Evolutionary conservation across 2,797 vertebrate species (phyloP).

Genomic region (Labeo calbasu): DNA sequence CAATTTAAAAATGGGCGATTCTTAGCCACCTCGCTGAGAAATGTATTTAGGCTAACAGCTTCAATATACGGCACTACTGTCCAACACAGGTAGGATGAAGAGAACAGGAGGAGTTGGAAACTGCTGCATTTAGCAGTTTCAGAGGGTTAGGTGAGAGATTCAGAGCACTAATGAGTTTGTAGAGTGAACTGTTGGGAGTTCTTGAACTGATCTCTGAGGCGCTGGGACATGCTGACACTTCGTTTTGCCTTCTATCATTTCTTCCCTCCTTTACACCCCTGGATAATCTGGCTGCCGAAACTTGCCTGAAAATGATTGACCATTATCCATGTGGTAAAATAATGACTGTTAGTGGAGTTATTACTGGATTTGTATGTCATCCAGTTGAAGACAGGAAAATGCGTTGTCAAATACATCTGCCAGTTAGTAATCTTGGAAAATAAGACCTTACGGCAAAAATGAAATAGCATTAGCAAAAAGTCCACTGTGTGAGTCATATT

Average conservation of each 20-base stretch:
- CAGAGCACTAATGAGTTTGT: conserved; percentile 74
- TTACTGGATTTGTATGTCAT: background rate
- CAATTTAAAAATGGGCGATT: background rate
- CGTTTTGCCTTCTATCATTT: conserved; percentile 60
- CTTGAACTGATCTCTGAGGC: conserved; percentile 59
- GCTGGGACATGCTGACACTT: conserved; percentile 74
- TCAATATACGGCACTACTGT: background rate
- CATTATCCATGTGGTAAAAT: conserved; percentile 8
- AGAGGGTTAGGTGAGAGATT: conserved; percentile 60
- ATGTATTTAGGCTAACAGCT: background rate
- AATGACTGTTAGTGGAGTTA: background rate
- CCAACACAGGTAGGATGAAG: conserved; percentile 47
- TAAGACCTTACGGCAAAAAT: conserved; percentile 33
- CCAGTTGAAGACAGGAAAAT: background rate
- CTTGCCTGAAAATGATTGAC: conserved; percentile 34
- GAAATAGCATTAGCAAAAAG: background rate
- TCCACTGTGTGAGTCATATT: background rate
- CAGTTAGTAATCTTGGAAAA: conserved; percentile 32
- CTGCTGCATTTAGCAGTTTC: conserved; percentile 62
- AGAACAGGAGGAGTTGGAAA: conserved; percentile 55
- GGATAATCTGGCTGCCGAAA: conserved; percentile 27
- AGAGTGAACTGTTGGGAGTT: conserved; percentile 58
- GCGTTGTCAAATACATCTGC: background rate
- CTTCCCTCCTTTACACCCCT: conserved; percentile 34
- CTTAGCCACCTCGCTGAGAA: background rate